These are phyloP conservation scores for Syngnathus rostellatus DNA, from an alignment of 2,797 vertebrate genomes.

Conservation along the genomic window DNA sequence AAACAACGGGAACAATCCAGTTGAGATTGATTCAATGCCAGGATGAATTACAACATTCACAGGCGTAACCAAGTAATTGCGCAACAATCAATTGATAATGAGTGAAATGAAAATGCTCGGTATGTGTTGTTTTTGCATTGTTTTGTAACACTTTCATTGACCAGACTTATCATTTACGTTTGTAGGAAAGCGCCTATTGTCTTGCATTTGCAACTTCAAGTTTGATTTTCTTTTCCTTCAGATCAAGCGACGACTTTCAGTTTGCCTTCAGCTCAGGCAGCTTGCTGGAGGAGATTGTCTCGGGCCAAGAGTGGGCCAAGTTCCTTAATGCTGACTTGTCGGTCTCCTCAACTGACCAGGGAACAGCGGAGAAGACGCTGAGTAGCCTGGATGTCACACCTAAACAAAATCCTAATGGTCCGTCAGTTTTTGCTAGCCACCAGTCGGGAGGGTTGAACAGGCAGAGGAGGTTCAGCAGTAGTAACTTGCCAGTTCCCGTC, in stretches of 20 bases:
- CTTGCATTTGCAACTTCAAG: not conserved
- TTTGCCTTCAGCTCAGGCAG: slow-evolving; percentile 61
- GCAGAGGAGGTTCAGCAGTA: slow-evolving; percentile 20
- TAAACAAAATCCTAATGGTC: slow-evolving; percentile 8
- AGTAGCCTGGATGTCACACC: slow-evolving; percentile 5
- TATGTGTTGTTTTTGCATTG: not conserved
- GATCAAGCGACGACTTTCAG: slow-evolving; percentile 45
- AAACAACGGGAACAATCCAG: not conserved
- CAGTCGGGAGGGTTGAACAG: slow-evolving; percentile 9
- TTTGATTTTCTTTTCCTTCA: slow-evolving; percentile 13
- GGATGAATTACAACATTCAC: not conserved
- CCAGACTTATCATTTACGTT: not conserved
- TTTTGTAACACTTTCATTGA: not conserved
- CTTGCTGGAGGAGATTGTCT: slow-evolving; percentile 68
- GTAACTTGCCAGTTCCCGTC: slow-evolving; percentile 9
- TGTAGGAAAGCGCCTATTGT: not conserved
- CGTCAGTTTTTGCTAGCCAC: slow-evolving; percentile 9
- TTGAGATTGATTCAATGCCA: not conserved
- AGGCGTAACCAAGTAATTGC: not conserved
- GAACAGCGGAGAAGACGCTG: slow-evolving; percentile 14
- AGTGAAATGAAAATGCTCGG: not conserved
- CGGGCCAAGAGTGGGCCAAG: slow-evolving; percentile 63
- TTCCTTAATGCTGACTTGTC: slow-evolving; percentile 47
- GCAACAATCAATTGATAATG: not conserved
- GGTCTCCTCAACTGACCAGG: slow-evolving; percentile 23